These are phyloP conservation scores for Pseudopodoces humilis DNA, from an alignment of 2,113 vertebrate species.

Conservation along the genomic window DNA sequence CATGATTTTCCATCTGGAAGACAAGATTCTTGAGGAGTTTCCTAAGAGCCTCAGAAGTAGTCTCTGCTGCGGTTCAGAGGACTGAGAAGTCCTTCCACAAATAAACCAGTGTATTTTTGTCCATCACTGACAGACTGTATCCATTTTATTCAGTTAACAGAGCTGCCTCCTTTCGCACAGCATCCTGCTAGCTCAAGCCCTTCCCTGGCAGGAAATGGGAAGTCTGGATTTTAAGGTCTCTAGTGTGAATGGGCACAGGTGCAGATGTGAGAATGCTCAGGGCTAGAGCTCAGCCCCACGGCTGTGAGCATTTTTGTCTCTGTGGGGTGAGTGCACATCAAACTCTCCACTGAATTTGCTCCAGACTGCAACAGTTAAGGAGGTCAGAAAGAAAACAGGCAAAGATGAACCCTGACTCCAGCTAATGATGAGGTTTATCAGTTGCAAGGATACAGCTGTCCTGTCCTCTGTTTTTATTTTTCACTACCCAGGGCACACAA, in stretches of 20 bases:
- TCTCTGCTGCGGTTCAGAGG: not conserved
- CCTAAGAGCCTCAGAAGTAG: not conserved
- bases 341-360: not conserved
- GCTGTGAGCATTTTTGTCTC: not conserved
- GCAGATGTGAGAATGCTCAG: fast-evolving
- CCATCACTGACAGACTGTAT: not conserved
- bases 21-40: not conserved
- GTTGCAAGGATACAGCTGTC: not conserved
- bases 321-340: not conserved
- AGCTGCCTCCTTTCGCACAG: not conserved
- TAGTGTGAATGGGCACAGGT: fast-evolving
- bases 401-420: not conserved
- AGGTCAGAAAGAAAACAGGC: not conserved
- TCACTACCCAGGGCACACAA: not conserved
- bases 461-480: not conserved
- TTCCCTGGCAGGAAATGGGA: not conserved
- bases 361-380: not conserved
- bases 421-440: not conserved
- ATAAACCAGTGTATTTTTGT: not conserved
- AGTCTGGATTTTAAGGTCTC: not conserved
- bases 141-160: not conserved
- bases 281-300: not conserved
- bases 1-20: not conserved
- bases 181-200: not conserved
- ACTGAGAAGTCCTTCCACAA: not conserved